Evolutionary conservation across 2,113 vertebrate species (phyloP).

Genomic region (Trogon melanurus): DNA sequence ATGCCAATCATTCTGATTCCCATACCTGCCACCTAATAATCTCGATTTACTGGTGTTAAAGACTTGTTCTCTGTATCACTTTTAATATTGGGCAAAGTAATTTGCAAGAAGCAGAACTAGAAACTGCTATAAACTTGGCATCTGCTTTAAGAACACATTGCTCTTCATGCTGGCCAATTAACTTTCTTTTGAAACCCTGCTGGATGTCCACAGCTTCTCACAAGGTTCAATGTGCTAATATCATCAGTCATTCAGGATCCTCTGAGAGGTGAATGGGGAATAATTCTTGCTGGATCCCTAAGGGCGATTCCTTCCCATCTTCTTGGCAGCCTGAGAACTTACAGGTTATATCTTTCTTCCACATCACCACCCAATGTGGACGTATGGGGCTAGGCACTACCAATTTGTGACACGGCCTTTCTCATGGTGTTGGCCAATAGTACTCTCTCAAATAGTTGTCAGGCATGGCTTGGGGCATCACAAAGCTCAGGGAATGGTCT

Average conservation of each 20-base stretch:
- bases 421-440: not conserved
- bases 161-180: not conserved
- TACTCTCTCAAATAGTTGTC: not conserved
- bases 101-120: not conserved
- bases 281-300: not conserved
- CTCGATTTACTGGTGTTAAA: not conserved
- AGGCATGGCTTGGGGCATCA: not conserved
- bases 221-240: not conserved
- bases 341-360: not conserved
- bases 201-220: fast-evolving
- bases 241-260: not conserved
- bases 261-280: not conserved
- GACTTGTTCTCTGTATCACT: not conserved
- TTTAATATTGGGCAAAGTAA: not conserved
- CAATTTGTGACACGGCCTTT: not conserved
- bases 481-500: not conserved
- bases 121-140: not conserved
- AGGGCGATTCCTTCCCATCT: fast-evolving
- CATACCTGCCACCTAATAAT: not conserved
- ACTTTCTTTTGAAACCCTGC: not conserved
- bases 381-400: not conserved
- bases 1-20: not conserved
- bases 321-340: not conserved
- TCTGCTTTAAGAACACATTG: not conserved
- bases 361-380: not conserved